These are phyloP conservation scores for Podarcis raffonei DNA, from an alignment of 2,113 vertebrate species.

Conservation along the genomic window DNA sequence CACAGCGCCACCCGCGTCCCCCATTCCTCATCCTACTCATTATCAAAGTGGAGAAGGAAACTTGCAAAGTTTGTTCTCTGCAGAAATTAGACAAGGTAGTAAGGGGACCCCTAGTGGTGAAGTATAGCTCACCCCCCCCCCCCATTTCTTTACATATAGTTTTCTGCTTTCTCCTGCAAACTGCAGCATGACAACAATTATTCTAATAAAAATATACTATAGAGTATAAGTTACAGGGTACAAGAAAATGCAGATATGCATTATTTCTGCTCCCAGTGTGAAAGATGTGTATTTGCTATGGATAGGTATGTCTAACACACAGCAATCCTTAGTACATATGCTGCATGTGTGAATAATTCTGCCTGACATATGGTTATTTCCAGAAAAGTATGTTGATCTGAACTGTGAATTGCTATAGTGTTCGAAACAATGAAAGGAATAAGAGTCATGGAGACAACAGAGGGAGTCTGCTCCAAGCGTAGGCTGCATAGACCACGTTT, in stretches of 20 bases:
- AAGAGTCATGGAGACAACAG: background rate
- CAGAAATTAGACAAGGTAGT: background rate
- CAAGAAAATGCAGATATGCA: too few relatives aligned
- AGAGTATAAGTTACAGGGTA: too few relatives aligned
- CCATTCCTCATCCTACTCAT: background rate
- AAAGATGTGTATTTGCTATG: background rate
- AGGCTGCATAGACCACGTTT: background rate
- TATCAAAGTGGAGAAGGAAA: background rate
- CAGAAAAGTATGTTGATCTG: background rate
- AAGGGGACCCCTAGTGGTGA: background rate
- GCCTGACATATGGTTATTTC: background rate
- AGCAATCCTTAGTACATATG: background rate
- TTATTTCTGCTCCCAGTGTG: background rate
- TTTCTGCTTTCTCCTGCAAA: too few relatives aligned
- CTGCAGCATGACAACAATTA: too few relatives aligned
- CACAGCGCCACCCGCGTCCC: too few relatives aligned
- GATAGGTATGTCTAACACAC: background rate
- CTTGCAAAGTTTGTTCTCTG: background rate
- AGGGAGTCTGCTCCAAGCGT: too few relatives aligned
- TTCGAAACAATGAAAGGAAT: background rate
- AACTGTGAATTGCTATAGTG: background rate
- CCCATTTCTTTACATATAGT: background rate
- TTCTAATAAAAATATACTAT: too few relatives aligned
- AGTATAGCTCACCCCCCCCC: background rate
- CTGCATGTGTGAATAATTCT: background rate